phyloP scores from a whole-genome alignment of 1,140 invertebrate species.

The Homalodisca vitripennis region DNA sequence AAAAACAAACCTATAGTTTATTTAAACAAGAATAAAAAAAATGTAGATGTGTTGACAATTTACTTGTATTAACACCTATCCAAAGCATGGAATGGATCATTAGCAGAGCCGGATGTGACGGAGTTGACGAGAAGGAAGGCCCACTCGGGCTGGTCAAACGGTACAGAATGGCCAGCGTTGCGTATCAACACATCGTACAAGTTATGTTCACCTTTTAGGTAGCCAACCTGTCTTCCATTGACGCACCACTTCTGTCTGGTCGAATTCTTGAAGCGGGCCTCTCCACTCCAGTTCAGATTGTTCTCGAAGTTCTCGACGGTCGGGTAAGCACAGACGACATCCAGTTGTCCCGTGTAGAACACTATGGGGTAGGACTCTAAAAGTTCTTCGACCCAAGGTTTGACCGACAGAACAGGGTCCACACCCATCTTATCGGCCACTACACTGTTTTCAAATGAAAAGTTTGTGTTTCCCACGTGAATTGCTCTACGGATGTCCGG shows the following conservation, averaged over 20 bases:
- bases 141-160: constrained; percentile 61
- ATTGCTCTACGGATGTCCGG: constrained; percentile 65
- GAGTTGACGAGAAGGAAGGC: constrained; percentile 48
- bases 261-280: constrained; percentile 46
- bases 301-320: constrained; percentile 69
- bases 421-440: constrained; percentile 67
- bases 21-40: too few species aligned
- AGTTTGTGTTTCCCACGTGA: constrained; percentile 77
- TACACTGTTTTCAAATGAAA: constrained; percentile 51
- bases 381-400: constrained; percentile 70
- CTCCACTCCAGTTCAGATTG: constrained; percentile 49
- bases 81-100: too few species aligned
- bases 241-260: constrained; percentile 50
- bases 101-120: constrained; percentile 46
- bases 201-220: constrained; percentile 41
- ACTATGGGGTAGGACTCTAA: constrained; percentile 64
- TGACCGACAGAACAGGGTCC: constrained; percentile 83
- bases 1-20: too few species aligned
- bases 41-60: too few species aligned
- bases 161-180: constrained; percentile 66
- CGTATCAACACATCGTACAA: constrained; percentile 63
- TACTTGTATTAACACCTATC: too few species aligned
- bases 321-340: constrained; percentile 83
- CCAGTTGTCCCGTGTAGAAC: constrained; percentile 79
- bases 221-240: constrained; percentile 51